Conservation (phyloP, 2,888 invertebrate genomes). For the Mycalesis mineus region DNA sequence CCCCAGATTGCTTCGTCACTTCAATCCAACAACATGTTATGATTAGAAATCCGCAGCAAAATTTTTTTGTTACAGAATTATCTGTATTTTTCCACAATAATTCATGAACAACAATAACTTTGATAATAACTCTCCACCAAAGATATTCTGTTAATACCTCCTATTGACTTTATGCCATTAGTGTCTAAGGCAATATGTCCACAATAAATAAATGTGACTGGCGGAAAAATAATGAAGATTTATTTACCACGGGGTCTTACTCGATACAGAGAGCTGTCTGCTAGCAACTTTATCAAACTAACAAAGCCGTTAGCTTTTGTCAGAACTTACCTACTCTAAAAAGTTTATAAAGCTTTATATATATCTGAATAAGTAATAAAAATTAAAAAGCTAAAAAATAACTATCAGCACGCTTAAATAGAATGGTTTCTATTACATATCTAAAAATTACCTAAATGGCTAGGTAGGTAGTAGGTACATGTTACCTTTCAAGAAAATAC, state of each 20-base stretch:
- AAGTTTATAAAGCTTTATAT: too few relatives aligned
- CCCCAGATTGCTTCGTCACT: not conserved
- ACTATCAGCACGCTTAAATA: too few relatives aligned
- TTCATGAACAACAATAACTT: not conserved
- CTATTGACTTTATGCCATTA: slow-evolving; percentile 12
- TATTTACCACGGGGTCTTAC: not conserved
- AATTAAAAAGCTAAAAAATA: too few relatives aligned
- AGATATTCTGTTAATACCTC: not conserved
- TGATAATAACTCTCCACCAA: not conserved
- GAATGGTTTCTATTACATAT: too few relatives aligned
- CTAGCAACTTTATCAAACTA: not conserved
- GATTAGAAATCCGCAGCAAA: too few relatives aligned
- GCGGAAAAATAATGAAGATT: slow-evolving; percentile 12
- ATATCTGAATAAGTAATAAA: too few relatives aligned
- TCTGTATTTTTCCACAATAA: not conserved
- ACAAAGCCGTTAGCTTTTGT: too few relatives aligned
- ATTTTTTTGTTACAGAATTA: not conserved
- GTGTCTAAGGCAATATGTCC: slow-evolving; percentile 6
- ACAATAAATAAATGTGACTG: slow-evolving; percentile 16
- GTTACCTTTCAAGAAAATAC: too few relatives aligned
- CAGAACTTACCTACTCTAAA: too few relatives aligned
- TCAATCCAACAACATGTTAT: too few relatives aligned
- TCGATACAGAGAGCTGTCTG: not conserved
- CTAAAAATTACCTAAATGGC: too few relatives aligned
- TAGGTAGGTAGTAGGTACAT: too few relatives aligned